Conservation (phyloP, 2,113 vertebrate genomes). For the Paralichthys olivaceus region DNA sequence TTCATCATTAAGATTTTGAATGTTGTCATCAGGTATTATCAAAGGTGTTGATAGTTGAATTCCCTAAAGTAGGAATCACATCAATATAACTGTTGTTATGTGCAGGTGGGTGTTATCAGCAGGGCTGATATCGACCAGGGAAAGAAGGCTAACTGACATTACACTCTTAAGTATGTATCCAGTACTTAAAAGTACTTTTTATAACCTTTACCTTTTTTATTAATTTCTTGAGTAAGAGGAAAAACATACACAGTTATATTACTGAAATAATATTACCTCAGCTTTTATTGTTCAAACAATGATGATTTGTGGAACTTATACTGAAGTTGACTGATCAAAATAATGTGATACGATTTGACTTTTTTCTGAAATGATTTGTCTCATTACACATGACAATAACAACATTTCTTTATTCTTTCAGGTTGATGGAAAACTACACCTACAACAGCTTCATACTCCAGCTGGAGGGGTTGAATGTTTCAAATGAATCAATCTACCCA, state of each 20-base stretch:
- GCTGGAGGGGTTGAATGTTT: slow-evolving; percentile 63
- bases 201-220: too few species aligned
- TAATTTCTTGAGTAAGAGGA: too few species aligned
- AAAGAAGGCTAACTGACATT: not conserved
- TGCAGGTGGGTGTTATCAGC: not conserved
- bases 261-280: too few species aligned
- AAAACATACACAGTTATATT: too few species aligned
- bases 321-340: not conserved
- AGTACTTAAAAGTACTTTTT: slow-evolving; percentile 56
- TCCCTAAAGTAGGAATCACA: not conserved
- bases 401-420: not conserved
- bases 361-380: not conserved
- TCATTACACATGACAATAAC: too few species aligned
- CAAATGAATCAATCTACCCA: slow-evolving; percentile 30
- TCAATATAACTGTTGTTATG: not conserved
- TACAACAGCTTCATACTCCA: slow-evolving; percentile 44
- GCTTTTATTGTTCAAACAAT: too few species aligned
- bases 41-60: not conserved
- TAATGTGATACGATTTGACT: too few species aligned
- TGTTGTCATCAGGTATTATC: not conserved
- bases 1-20: not conserved
- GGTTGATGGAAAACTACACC: slow-evolving; percentile 62
- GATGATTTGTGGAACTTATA: not conserved
- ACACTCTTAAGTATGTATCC: not conserved
- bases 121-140: not conserved